Base-by-base conservation (phyloP, 2,797 vertebrate genomes). In the Todus mexicanus region DNA sequence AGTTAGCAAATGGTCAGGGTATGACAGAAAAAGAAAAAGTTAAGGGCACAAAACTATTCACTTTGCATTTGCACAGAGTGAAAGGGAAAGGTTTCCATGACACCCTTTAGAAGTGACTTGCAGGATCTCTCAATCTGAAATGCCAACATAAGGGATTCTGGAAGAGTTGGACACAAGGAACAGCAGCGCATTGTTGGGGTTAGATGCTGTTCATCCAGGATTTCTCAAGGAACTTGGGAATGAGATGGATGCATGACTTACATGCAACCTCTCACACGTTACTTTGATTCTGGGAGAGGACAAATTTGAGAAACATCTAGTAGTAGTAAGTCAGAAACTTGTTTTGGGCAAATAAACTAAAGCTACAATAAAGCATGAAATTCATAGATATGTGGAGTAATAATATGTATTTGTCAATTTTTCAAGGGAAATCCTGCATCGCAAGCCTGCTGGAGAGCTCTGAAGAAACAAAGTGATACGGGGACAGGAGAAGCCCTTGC, bases 191-290 rank as follows among this genome's bases (percentile, higher is more conserved):
- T 31, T 43, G 42, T 42, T 48, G 63, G 79, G 63, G 29, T 21
- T 38, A 10, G 1, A 9, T 13, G 37, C 22, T 43, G 3, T 12
- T 66, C 73, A 64, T 2, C 23, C 37, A 35, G 54, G 65, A 51
- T 26, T 43, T 20, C 65, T 31, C 50, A 42, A 13, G 74, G 66
- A 87, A 42, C 15, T 47, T 27, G 43, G 38, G n/a, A 73, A 47
- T 0, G 1, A 26, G 77, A 25, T 0, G 3, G n/a, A 8, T 65
- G 42, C 26, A 8, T 11, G 16, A 42, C 15, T 22, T 27, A 23
- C 0, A 31, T 40, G 27, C 3, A 45, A 69, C 54, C 23, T 31
- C 47, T 66, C 48, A 26, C 50, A 25, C 7, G 31, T n/a, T 9
- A n/a, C 37, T 38, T 19, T 4, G 6, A 18, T 7, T 18, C 3